Base-by-base conservation (phyloP, 2,888 invertebrate genomes). In the Rhamphomyia laevipes region DNA sequence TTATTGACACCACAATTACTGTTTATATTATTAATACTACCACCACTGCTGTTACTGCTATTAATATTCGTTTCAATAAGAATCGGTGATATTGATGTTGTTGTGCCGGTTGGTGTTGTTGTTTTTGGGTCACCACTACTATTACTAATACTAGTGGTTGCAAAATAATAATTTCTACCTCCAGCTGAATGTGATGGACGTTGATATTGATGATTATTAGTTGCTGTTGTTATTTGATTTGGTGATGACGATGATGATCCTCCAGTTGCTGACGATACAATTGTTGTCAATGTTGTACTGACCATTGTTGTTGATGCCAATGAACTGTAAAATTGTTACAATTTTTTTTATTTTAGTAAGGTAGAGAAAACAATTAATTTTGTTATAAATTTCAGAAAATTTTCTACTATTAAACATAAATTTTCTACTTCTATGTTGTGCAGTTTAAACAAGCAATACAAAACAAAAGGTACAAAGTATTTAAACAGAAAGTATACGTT, bases 201-300 rank as follows among this genome's bases (percentile, higher is more conserved):
- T 18, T 56, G 55, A 49, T 57, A 59, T 44, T 58, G 57, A 21
- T 53, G 56, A 46, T 56, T 56, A 52, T 51, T 52, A 50, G 57
- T 49, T 59, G 57, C 42, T 54, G 57, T 47, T 55, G 57, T 53
- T 53, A 45, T n/a, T 48, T 55, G 55, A 50, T 57, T 55, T 43
- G 48, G 37, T 43, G 38, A 48, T 38, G 48, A 44, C 27, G 18
- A 18, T 53, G 51, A 38, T 56, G 44, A 51, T 55, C 47, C 51
- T 57, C 54, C 55, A 47, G 47, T 52, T 61, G 60, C 53, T 60
- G 63, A 64, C 61, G 68, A 63, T 64, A 68, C 66, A 60, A 66
- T 66, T 63, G 68, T 66, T 58, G 68, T 65, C 66, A 69, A 66
- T 66, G 68, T 64, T 65, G 68, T 66, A 64, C 69, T 69, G 63